Base-by-base conservation (phyloP, 2,888 invertebrate genomes). In the Strigamia transsilvanica region DNA sequence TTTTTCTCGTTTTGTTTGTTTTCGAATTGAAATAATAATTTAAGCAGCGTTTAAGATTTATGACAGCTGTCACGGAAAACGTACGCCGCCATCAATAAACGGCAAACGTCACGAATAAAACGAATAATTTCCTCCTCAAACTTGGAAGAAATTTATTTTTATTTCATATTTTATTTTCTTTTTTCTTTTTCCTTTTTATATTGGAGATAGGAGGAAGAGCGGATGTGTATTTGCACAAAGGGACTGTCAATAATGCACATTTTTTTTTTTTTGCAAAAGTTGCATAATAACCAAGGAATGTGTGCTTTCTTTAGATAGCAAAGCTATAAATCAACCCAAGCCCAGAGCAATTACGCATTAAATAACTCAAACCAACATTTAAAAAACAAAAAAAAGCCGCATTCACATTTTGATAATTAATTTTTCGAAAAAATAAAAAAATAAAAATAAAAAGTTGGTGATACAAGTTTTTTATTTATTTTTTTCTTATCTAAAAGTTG, bases 271-370 rank as follows among this genome's bases (percentile, higher is more conserved):
- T 2, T 38, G 38, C 9, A 10, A 38, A 38, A 5, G 6, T 38
- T 38, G 38, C 9, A 38, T 38, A 10, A 38, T 38, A n/a, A 38
- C 38, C 4, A 6, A 38, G 38, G 38, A 38, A 38, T 38, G 38
- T 38, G 38, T 6, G 38, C 4, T 38, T 38, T 38, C 38, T 38
- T 10, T 7, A 7, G 38, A 38, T 38, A 18, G 21, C 6, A 21
- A 27, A 32, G 27, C 73, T 15, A 73, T 73, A 73, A 73, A 73
- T 73, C 73, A 73, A 27, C 10, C 15, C 32, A 13, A 73, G 73
- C 73, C 73, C 73, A 32, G 32, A 73, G 73, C 73, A 73, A 73
- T 73, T 73, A 73, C 32, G n/a, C 32, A 73, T 73, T 73, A 73
- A 73, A 73, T 73, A 73, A 73, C 32, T 73, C 73, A 73, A 73